Percentiles rank a stretch among this genome's conserved stretches.
Evolutionary conservation across 2,797 vertebrate species (phyloP).

Genomic region (Coilia nasus): DNA sequence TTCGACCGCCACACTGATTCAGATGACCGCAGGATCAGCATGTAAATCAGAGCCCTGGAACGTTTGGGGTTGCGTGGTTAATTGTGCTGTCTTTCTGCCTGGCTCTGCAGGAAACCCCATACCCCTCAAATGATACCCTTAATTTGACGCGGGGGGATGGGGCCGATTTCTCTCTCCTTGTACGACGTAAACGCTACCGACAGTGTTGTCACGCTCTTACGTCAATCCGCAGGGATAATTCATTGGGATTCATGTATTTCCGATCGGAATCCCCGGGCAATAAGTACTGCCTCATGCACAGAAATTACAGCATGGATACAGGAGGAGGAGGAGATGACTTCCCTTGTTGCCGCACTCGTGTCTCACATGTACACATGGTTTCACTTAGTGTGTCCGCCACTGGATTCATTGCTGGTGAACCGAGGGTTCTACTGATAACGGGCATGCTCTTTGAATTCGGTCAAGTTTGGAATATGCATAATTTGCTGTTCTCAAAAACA

Average conservation of each 20-base stretch:
- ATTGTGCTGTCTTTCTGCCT: conserved; percentile 31
- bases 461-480: conserved; percentile 17
- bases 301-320: not conserved
- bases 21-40: conserved; percentile 43
- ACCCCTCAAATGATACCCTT: conserved; percentile 44
- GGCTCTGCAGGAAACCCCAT: conserved; percentile 33
- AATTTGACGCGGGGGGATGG: conserved; percentile 26
- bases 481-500: conserved; percentile 17
- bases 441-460: not conserved
- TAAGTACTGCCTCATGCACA: conserved; percentile 1
- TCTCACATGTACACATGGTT: conserved; percentile 20
- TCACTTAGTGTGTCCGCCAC: conserved; percentile 1
- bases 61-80: conserved; percentile 33
- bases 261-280: not conserved
- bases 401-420: conserved; percentile 17
- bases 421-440: conserved; percentile 12
- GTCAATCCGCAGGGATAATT: conserved; percentile 20
- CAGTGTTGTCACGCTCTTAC: conserved; percentile 26
- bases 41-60: conserved; percentile 36
- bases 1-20: conserved; percentile 40
- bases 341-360: not conserved
- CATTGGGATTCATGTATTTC: conserved; percentile 14
- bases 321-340: not conserved
- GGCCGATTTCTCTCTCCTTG: conserved; percentile 10
- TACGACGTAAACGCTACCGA: conserved; percentile 21